Base-by-base conservation (phyloP, 2,888 invertebrate species). In the Troglohyphantes excavatus region DNA sequence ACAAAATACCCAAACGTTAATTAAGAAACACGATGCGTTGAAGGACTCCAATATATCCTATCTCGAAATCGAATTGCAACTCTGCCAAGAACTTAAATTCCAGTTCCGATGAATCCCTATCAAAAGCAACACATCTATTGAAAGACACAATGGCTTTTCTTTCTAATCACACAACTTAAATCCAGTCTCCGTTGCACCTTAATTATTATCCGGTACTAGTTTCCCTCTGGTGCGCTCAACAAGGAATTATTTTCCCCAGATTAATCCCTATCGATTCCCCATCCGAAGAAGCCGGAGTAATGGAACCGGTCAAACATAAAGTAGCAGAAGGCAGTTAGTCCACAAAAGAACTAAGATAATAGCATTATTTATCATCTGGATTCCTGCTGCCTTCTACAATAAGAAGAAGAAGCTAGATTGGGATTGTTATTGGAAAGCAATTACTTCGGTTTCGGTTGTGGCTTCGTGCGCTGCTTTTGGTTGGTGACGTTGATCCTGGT, bases 321-420 rank as follows among this genome's bases (percentile, higher is more conserved):
- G 46, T 21, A 67, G 46, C 21, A 13, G 29, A 59, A 81, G n/a
- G 53, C 67, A 67, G 21, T 21, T 53, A 67, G 68, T 21, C 23
- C 29, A 46, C 53, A 68, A 46, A 53, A 53, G 53, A 53, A 53
- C 21, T 6, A 0, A 68, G 81, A 81, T 81, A 81, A 81, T 59
- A 68, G 53, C n/a, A 23, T 67, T 68, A 81, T 68, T 81, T 81
- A 81, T 81, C 81, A 81, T 61, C 61, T 17, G 53, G 73, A 13
- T 2, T n/a, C 26, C 17, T 13, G 17, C n/a, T 13, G 33, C 33
- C 9, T 33, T 33, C 33, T 33, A 33, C 33, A 33, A n/a, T n/a
- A n/a, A n/a, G n/a, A n/a, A 33, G 33, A 33, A 13, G 53, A 53
- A n/a, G 53, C 27, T 17, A 27, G 29, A n/a, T 13, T 59, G 61